Conservation (phyloP, 2,888 invertebrate species). For the Caenorhabditis imperialis region DNA sequence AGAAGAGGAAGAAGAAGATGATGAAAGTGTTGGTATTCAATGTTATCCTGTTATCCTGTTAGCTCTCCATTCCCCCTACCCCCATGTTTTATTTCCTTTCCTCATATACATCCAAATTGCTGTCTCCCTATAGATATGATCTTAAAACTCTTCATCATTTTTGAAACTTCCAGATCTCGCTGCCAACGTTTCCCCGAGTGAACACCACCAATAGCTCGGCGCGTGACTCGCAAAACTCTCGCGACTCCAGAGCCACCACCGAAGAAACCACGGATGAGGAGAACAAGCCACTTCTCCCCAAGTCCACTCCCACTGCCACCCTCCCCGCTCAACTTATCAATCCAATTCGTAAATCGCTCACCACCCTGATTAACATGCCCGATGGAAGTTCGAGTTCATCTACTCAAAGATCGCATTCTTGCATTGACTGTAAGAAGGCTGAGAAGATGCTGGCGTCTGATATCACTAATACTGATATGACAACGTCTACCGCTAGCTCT, state of each 20-base stretch:
- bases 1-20: no score
- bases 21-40: no score
- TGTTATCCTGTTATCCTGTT: no score
- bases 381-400: neutral
- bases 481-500: conserved; percentile 52
- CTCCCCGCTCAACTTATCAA: conserved; percentile 6
- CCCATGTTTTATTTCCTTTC: no score
- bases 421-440: conserved; percentile 57
- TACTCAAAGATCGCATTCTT: conserved; percentile 49
- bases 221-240: no score
- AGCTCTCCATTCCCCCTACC: no score
- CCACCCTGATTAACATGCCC: conserved; percentile 29
- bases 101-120: no score
- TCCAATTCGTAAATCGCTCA: conserved; percentile 34
- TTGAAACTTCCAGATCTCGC: conserved; percentile 34
- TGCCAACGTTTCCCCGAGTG: conserved; percentile 40
- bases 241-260: conserved; percentile 56
- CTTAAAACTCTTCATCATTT: no score
- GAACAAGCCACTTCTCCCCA: conserved; percentile 37
- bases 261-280: conserved; percentile 63
- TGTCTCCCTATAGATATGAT: no score
- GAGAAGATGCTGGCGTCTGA: conserved; percentile 51
- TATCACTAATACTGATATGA: conserved; percentile 51
- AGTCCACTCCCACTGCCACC: neutral
- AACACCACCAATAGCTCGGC: no score